Conservation (phyloP, 2,888 invertebrate genomes). For the Stenolophus ochropezus region DNA sequence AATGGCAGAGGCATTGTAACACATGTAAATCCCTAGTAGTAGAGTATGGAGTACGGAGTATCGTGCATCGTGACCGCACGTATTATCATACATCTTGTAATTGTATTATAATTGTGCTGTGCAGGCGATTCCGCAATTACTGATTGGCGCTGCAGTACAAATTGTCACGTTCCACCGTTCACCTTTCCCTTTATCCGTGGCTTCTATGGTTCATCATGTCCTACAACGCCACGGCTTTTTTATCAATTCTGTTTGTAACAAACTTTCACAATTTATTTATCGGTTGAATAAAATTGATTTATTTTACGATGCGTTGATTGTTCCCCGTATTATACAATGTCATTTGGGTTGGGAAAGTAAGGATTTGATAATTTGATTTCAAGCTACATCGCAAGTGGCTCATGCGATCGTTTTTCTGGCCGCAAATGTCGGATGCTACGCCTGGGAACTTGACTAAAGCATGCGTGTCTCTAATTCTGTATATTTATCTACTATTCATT, state of each 20-base stretch:
- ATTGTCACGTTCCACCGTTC: constrained; percentile 2
- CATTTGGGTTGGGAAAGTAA: not conserved
- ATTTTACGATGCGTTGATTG: constrained; percentile 7
- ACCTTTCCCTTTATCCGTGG: not conserved
- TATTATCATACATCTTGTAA: constrained; percentile 43
- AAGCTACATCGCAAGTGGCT: not conserved
- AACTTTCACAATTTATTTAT: constrained; percentile 38
- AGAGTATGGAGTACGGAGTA: too few relatives aligned
- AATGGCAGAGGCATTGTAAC: not conserved
- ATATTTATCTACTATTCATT: not conserved
- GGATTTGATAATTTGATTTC: not conserved
- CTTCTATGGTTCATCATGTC: not conserved
- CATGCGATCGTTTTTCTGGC: not conserved
- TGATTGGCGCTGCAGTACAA: constrained; percentile 6
- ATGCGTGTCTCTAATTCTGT: not conserved
- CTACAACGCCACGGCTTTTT: not conserved
- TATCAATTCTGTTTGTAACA: not conserved
- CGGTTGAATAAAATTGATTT: constrained; percentile 24
- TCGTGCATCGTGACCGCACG: not conserved
- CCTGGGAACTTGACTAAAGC: not conserved
- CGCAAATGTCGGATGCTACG: not conserved
- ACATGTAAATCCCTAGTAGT: not conserved
- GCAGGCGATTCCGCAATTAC: constrained; percentile 51
- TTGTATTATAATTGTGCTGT: constrained; percentile 40
- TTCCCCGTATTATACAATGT: not conserved